Evolutionary conservation across 37 sponge, comb jelly and placozoan species (phyloP).

Genomic region (Theonella swinhoei): DNA sequence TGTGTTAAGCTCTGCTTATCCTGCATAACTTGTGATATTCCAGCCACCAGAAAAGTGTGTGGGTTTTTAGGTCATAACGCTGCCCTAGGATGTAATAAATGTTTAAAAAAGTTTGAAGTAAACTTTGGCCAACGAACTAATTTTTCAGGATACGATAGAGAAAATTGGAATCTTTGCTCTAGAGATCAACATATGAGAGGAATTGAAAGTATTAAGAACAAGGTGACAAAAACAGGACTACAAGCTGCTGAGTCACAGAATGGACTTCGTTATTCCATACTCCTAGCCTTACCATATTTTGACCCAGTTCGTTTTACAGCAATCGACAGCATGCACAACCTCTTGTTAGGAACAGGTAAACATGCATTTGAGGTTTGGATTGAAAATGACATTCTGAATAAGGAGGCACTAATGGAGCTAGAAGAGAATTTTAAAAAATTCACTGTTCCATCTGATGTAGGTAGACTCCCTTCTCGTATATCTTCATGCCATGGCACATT

Average conservation of each 20-base stretch:
- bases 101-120: constrained; percentile 27
- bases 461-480: constrained; percentile 50
- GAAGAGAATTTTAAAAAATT: constrained; percentile 4
- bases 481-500: constrained; percentile 51
- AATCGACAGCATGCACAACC: constrained; percentile 53
- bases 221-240: constrained; percentile 1
- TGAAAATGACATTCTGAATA: background rate
- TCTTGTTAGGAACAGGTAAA: constrained; percentile 44
- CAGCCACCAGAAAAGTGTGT: constrained; percentile 66
- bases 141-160: constrained; percentile 41
- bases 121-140: background rate
- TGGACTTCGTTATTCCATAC: constrained; percentile 50
- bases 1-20: constrained; percentile 18
- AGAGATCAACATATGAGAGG: constrained; percentile 22
- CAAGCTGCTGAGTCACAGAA: background rate
- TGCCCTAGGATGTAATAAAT: constrained; percentile 24
- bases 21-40: constrained; percentile 61
- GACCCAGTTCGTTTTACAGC: constrained; percentile 41
- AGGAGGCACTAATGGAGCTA: constrained; percentile 16
- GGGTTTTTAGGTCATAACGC: constrained; percentile 50
- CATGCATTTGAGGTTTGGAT: constrained; percentile 43
- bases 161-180: constrained; percentile 22
- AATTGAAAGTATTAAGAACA: background rate
- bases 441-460: constrained; percentile 35
- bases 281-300: constrained; percentile 53